Evolutionary conservation across 2,888 invertebrate genomes (phyloP).

Genomic region (Drosophila barbarae): DNA sequence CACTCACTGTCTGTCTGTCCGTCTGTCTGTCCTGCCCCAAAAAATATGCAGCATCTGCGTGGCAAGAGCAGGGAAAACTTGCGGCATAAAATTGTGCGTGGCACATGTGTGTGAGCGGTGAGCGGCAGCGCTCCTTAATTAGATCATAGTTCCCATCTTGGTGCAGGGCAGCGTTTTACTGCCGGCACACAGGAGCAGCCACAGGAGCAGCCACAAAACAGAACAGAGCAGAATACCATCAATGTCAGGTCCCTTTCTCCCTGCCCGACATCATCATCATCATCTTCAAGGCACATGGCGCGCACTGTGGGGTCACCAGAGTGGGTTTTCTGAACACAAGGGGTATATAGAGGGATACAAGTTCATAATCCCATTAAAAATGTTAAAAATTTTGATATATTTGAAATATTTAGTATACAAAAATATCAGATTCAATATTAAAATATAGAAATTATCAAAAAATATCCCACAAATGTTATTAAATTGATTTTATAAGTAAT

Average conservation of each 20-base stretch:
- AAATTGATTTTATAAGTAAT: no score
- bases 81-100: slow-evolving; percentile 41
- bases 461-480: no score
- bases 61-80: slow-evolving; percentile 17
- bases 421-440: no score
- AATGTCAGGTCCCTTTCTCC: slow-evolving; percentile 16
- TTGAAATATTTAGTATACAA: neutral
- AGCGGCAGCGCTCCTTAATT: slow-evolving; percentile 53
- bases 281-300: slow-evolving; percentile 1
- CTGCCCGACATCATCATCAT: slow-evolving; percentile 8
- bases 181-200: slow-evolving; percentile 25
- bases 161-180: slow-evolving; percentile 52
- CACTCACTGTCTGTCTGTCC: slow-evolving; percentile 24
- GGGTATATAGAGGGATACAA: neutral
- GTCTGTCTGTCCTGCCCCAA: slow-evolving; percentile 18
- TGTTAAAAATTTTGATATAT: neutral
- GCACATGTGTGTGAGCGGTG: slow-evolving; percentile 59
- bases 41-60: slow-evolving; percentile 34
- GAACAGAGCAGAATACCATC: slow-evolving; percentile 12
- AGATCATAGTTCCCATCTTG: slow-evolving; percentile 65
- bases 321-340: neutral
- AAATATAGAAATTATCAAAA: no score
- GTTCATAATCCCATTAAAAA: neutral
- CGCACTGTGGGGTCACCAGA: neutral
- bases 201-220: slow-evolving; percentile 5